Conservation (phyloP, 1,140 invertebrate genomes). For the Scaptomyza hsui region DNA sequence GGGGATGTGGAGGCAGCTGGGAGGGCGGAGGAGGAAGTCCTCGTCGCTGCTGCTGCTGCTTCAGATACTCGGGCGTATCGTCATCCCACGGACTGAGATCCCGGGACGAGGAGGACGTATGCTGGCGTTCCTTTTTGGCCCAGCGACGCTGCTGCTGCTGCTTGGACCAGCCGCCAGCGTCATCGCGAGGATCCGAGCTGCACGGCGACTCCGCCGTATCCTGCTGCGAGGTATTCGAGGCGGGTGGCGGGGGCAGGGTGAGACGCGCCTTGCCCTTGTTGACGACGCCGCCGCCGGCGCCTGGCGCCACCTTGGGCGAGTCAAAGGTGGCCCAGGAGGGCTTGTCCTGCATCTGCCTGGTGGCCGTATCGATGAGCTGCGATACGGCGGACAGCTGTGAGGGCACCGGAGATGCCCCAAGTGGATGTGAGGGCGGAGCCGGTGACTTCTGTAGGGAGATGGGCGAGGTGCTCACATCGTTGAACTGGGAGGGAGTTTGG, state of each 20-base stretch:
- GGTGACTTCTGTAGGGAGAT: slow-evolving; percentile 78
- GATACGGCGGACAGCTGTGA: slow-evolving; percentile 74
- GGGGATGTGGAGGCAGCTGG: slow-evolving; percentile 36
- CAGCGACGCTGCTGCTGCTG: slow-evolving; percentile 57
- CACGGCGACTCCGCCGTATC: slow-evolving; percentile 87
- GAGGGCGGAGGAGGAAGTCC: slow-evolving; percentile 36
- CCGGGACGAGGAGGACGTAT: slow-evolving; percentile 88
- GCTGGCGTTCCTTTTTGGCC: slow-evolving; percentile 84
- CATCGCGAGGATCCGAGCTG: slow-evolving; percentile 90
- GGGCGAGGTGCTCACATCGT: slow-evolving; percentile 82
- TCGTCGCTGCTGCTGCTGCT: slow-evolving; percentile 48
- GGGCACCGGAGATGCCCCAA: slow-evolving; percentile 79
- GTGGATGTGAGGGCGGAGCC: slow-evolving; percentile 45
- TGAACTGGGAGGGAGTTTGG: slow-evolving; percentile 68
- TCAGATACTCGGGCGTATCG: slow-evolving; percentile 85
- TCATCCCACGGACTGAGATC: slow-evolving; percentile 90
- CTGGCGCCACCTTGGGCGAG: slow-evolving; percentile 64
- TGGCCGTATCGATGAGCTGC: slow-evolving; percentile 76
- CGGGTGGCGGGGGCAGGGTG: slow-evolving; percentile 69
- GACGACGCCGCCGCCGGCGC: neutral
- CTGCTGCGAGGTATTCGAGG: slow-evolving; percentile 82
- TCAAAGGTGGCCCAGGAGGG: slow-evolving; percentile 83
- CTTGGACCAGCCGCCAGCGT: slow-evolving; percentile 72
- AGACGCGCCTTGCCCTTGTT: slow-evolving; percentile 58
- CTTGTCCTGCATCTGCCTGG: slow-evolving; percentile 77